These are phyloP conservation scores for Panthera leo DNA, from an alignment of 2,113 vertebrate genomes.

Conservation along the genomic window DNA sequence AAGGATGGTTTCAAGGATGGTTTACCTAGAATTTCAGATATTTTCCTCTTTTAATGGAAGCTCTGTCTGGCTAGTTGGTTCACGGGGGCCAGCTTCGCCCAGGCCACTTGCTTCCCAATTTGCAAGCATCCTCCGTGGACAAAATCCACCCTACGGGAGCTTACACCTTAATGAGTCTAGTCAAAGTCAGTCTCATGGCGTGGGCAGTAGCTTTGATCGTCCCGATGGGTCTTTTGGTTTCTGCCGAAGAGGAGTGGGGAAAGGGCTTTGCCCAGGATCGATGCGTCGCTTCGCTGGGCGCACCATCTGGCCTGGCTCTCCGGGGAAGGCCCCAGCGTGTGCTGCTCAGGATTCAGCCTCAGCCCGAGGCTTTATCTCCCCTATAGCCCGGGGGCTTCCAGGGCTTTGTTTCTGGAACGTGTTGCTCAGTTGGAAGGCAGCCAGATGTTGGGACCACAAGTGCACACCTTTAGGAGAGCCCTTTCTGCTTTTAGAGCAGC, in stretches of 20 bases:
- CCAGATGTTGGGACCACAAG: background rate
- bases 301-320: fast-evolving
- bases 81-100: slow-evolving; percentile 57
- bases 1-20: background rate
- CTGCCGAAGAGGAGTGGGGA: fast-evolving
- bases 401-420: slow-evolving; percentile 2
- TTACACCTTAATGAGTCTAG: slow-evolving; percentile 41
- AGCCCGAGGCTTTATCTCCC: background rate
- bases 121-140: slow-evolving; percentile 49
- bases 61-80: slow-evolving; percentile 60
- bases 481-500: background rate
- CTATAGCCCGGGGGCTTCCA: background rate
- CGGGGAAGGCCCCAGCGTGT: background rate
- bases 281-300: background rate
- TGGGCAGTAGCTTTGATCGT: slow-evolving; percentile 8
- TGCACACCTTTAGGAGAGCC: background rate
- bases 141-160: slow-evolving; percentile 18
- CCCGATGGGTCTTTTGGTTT: background rate
- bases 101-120: slow-evolving; percentile 63
- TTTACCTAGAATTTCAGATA: slow-evolving; percentile 48
- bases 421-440: background rate
- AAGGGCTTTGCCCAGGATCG: background rate
- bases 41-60: slow-evolving; percentile 68
- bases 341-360: background rate
- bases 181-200: background rate